Conservation (phyloP, 2,797 vertebrate genomes). For the Sciurus carolinensis region DNA sequence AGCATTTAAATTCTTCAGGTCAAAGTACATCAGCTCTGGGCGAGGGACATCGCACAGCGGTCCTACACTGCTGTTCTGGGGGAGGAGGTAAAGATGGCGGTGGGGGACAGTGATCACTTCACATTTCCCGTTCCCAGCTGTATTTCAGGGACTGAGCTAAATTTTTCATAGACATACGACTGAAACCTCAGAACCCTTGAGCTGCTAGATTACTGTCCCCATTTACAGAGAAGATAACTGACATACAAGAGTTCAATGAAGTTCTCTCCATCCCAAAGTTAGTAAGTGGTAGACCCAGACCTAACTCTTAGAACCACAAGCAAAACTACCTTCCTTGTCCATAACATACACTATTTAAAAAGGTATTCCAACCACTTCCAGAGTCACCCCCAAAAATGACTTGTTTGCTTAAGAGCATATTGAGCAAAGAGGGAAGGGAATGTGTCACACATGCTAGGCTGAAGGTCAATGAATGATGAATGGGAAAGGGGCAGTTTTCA, state of each 20-base stretch:
- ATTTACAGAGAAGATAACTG: neutral
- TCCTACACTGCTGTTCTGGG: neutral
- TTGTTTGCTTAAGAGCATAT: neutral
- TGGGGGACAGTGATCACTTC: neutral
- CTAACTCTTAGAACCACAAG: neutral
- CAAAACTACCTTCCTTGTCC: neutral
- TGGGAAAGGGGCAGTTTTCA: neutral
- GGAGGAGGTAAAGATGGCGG: neutral
- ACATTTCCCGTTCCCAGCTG: neutral
- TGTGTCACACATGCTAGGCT: too few species aligned
- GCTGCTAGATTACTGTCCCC: neutral
- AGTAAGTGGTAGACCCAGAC: neutral
- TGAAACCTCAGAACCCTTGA: neutral
- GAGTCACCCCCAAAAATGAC: neutral
- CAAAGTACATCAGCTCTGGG: neutral
- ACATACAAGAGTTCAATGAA: neutral
- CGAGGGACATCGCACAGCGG: too few species aligned
- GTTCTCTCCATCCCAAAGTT: neutral
- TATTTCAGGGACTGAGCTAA: neutral
- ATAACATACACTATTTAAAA: conserved; percentile 3
- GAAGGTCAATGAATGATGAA: neutral
- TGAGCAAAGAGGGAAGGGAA: neutral
- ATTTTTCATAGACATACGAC: neutral
- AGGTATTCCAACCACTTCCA: neutral
- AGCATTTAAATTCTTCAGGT: neutral